phyloP scores from a whole-genome alignment of 2,888 invertebrate species.

The Gibbula magus region DNA sequence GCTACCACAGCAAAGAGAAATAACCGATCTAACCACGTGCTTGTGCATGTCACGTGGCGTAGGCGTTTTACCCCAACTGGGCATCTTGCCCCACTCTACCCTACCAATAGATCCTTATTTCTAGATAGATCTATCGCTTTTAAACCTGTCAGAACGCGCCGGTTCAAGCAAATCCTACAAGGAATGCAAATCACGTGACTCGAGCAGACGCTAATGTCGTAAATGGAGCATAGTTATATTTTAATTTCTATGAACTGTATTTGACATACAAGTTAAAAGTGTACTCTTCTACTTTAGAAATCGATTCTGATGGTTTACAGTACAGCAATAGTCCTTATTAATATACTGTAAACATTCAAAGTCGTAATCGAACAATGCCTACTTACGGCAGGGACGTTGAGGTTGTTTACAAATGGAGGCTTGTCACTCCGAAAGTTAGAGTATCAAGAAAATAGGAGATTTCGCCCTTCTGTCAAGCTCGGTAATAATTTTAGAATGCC shows the following conservation, averaged over 20 bases:
- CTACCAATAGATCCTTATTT: no score
- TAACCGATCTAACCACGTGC: no score
- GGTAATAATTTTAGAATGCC: background rate
- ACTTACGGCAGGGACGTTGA: background rate
- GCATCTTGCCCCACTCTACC: no score
- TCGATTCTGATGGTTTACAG: background rate
- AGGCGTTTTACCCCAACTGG: no score
- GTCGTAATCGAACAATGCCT: background rate
- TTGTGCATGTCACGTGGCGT: no score
- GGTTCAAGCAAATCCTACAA: background rate
- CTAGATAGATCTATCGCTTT: no score
- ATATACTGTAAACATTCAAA: background rate
- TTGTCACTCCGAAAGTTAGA: background rate
- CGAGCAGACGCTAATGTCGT: background rate
- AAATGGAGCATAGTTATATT: background rate
- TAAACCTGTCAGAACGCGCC: background rate
- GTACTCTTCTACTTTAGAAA: background rate
- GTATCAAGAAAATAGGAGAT: no score
- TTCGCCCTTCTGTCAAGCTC: background rate
- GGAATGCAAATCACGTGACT: background rate
- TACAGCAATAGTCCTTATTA: background rate
- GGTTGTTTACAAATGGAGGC: constrained; percentile 10
- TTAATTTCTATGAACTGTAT: no score
- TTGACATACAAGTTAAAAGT: no score
- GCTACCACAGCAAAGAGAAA: no score